These are phyloP conservation scores for Microtus pennsylvanicus DNA, from an alignment of 2,113 vertebrate genomes.

Conservation along the genomic window DNA sequence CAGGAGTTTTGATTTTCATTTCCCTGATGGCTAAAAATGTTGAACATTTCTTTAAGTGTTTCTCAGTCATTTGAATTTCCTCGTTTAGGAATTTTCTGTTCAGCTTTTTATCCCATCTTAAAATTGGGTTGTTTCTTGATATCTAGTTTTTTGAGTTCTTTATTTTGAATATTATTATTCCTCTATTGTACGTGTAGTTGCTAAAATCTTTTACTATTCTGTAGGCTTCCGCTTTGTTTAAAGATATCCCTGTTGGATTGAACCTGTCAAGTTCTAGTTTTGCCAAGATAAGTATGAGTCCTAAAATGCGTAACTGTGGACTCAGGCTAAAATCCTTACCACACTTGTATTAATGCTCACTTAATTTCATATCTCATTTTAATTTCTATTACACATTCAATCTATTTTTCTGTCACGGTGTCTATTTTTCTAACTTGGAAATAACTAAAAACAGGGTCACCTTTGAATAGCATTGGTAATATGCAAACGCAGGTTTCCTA, in stretches of 20 bases:
- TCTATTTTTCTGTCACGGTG: background rate
- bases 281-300: background rate
- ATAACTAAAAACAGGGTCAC: background rate
- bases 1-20: background rate
- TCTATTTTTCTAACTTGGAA: background rate
- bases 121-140: background rate
- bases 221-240: background rate
- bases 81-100: background rate
- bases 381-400: background rate
- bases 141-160: background rate
- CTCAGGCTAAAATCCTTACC: background rate
- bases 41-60: background rate
- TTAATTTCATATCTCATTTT: background rate
- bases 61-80: background rate
- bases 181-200: background rate
- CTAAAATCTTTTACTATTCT: background rate
- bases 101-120: background rate
- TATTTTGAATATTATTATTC: background rate
- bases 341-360: background rate
- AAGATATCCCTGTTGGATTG: background rate
- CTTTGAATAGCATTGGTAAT: background rate
- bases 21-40: background rate
- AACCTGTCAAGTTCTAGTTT: background rate
- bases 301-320: background rate
- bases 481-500: background rate